Conservation (phyloP, 1,140 invertebrate species). For the Oedothorax gibbosus region DNA sequence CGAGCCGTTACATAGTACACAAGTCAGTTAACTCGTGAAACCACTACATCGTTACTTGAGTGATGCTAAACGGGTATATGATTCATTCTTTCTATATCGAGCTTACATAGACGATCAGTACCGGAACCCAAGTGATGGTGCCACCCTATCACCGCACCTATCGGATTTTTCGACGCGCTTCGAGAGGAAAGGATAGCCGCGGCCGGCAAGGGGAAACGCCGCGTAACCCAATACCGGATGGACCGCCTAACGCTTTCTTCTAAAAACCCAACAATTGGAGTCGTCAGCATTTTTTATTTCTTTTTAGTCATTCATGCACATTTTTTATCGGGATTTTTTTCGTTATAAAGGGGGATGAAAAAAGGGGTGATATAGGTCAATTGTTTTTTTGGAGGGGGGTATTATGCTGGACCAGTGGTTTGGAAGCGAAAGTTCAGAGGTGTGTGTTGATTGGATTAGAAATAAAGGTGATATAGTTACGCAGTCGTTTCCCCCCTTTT, state of each 20-base stretch:
- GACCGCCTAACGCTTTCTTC: constrained; percentile 9
- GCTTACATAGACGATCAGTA: constrained; percentile 23
- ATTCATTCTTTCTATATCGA: no score
- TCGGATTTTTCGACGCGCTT: constrained; percentile 47
- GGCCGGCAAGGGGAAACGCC: constrained; percentile 47
- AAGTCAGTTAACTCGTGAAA: no score
- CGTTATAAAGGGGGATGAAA: background rate
- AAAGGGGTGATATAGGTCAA: constrained; percentile 28
- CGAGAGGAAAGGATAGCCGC: constrained; percentile 41
- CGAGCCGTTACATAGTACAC: no score
- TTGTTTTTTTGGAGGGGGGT: constrained; percentile 5
- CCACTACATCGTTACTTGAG: no score
- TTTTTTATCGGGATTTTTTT: background rate
- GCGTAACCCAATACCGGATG: constrained; percentile 46
- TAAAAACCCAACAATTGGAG: constrained; percentile 3
- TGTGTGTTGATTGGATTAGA: constrained; percentile 45
- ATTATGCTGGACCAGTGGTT: background rate
- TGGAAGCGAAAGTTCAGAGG: constrained; percentile 1
- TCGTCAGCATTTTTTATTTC: background rate
- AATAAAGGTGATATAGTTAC: constrained; percentile 22
- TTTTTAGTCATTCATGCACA: background rate
- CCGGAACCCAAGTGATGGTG: constrained; percentile 48
- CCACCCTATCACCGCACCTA: constrained; percentile 26
- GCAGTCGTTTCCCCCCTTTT: background rate
- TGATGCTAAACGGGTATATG: no score